A percentile compares a stretch with the other conserved stretches of the same genome.
phyloP scores from a whole-genome alignment of 2,113 vertebrate genomes.

The Mola mola region DNA sequence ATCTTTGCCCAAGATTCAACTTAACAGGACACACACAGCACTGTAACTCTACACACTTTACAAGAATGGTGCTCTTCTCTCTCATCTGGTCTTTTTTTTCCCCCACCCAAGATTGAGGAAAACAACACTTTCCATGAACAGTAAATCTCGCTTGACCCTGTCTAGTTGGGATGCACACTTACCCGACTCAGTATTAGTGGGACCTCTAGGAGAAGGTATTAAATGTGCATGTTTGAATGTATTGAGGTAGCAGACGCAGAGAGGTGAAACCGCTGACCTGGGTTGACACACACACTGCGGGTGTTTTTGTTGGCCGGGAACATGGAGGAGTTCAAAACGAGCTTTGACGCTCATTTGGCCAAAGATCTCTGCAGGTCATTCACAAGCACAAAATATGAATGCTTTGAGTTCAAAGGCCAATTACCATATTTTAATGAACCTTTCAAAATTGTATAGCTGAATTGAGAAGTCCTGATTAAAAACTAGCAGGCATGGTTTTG shows the following conservation, averaged over 20 bases:
- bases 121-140: conserved; percentile 53
- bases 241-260: conserved; percentile 32
- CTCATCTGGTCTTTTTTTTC: conserved; percentile 1
- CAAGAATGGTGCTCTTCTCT: conserved; percentile 20
- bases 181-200: conserved; percentile 57
- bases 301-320: conserved; percentile 61
- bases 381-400: background rate
- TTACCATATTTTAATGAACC: too few species aligned
- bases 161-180: conserved; percentile 62
- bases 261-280: conserved; percentile 56
- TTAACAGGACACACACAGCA: conserved; percentile 13
- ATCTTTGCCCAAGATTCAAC: conserved; percentile 14
- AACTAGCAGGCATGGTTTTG: too few species aligned
- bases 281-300: conserved; percentile 48
- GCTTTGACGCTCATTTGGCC: conserved; percentile 9
- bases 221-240: conserved; percentile 32
- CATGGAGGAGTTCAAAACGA: conserved; percentile 28
- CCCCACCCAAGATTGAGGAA: conserved; percentile 35
- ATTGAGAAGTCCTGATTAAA: too few species aligned
- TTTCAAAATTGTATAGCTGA: too few species aligned
- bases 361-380: background rate
- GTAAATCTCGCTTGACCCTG: conserved; percentile 58
- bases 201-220: conserved; percentile 57
- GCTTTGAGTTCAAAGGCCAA: background rate
- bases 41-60: conserved; percentile 19